These are phyloP conservation scores for Sus scrofa DNA, from an alignment of 2,113 vertebrate species.

Conservation along the genomic window DNA sequence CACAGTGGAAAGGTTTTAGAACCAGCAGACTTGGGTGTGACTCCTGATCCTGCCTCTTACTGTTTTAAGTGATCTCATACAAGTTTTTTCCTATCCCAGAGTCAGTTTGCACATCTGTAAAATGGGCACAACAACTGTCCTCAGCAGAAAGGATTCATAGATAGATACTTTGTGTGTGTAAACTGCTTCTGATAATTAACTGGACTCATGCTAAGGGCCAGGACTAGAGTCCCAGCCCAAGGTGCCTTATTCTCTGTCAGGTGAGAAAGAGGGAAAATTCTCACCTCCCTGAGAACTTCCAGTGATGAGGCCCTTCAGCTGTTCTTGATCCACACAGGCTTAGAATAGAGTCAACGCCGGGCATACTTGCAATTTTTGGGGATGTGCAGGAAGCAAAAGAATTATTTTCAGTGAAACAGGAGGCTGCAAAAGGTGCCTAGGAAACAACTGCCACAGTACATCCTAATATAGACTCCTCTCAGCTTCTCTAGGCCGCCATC, in stretches of 20 bases:
- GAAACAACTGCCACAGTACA: slow-evolving; percentile 51
- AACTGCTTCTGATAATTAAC: neutral
- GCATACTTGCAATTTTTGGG: slow-evolving; percentile 60
- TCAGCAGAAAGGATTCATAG: slow-evolving; percentile 4
- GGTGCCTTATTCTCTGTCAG: neutral
- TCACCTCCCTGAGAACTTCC: slow-evolving; percentile 36
- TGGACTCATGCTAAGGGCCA: neutral
- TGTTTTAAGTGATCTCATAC: neutral
- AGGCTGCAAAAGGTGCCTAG: slow-evolving; percentile 63
- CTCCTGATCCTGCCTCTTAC: neutral
- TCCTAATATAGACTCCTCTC: slow-evolving; percentile 55
- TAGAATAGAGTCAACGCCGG: slow-evolving; percentile 39
- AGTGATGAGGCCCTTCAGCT: neutral
- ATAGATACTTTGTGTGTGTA: neutral
- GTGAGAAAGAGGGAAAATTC: slow-evolving; percentile 50
- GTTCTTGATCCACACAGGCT: slow-evolving; percentile 51
- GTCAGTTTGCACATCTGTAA: slow-evolving; percentile 47
- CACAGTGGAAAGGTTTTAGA: neutral
- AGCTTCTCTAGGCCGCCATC: slow-evolving; percentile 4
- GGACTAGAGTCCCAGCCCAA: neutral
- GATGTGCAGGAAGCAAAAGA: slow-evolving; percentile 71
- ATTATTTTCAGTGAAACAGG: slow-evolving; percentile 74
- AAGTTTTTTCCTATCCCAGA: slow-evolving; percentile 63
- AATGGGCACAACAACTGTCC: neutral
- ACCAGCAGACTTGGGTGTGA: neutral